These are phyloP conservation scores for Apaloderma vittatum DNA, from an alignment of 2,113 vertebrate genomes.

Conservation along the genomic window DNA sequence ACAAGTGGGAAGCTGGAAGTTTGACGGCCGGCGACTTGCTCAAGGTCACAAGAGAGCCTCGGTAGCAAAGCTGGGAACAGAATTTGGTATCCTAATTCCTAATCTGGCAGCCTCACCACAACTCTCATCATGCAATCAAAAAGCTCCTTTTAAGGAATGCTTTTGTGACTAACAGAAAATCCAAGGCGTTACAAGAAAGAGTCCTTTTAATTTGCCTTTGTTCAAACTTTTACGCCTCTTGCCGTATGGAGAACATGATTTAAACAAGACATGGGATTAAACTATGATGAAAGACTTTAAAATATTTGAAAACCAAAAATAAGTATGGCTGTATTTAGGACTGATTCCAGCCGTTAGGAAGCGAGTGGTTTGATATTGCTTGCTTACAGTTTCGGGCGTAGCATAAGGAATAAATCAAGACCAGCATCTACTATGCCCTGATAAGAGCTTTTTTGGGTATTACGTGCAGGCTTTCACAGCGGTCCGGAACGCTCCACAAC, in stretches of 20 bases:
- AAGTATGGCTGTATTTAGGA: not conserved
- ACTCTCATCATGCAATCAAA: slow-evolving; percentile 66
- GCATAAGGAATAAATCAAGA: not conserved
- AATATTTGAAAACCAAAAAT: slow-evolving; percentile 1
- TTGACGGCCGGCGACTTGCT: not conserved
- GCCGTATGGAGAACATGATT: not conserved
- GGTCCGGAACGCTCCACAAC: not conserved
- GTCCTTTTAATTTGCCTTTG: slow-evolving; percentile 32
- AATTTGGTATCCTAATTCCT: slow-evolving; percentile 71
- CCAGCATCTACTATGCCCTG: not conserved
- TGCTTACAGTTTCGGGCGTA: not conserved
- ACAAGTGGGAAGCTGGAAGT: not conserved
- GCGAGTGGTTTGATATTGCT: not conserved
- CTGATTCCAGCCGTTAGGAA: not conserved
- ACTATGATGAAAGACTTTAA: not conserved
- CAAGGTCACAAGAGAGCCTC: slow-evolving; percentile 50
- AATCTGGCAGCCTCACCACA: slow-evolving; percentile 59
- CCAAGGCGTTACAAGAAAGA: slow-evolving; percentile 27
- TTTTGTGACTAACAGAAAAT: slow-evolving; percentile 68
- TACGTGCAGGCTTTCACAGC: not conserved
- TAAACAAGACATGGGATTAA: not conserved
- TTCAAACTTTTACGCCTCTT: not conserved
- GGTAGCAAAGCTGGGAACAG: slow-evolving; percentile 58
- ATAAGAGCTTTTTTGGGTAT: not conserved
- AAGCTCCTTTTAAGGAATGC: slow-evolving; percentile 70